Conservation (phyloP, 2,113 vertebrate genomes). For the Eudyptes chrysolophus region DNA sequence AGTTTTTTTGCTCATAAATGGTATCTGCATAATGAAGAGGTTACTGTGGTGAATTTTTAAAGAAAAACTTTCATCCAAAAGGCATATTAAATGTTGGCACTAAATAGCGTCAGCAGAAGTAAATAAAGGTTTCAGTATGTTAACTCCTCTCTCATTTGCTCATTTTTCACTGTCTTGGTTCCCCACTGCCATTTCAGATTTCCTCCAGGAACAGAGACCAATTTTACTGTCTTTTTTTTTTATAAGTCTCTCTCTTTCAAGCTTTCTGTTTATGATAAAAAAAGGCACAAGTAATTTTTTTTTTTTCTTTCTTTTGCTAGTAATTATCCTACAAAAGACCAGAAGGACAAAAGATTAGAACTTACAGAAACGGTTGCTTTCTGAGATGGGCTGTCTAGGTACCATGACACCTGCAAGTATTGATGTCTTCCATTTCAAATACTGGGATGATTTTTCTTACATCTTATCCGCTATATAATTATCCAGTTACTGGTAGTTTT, state of each 20-base stretch:
- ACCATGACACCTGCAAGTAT: neutral
- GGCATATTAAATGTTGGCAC: neutral
- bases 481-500: neutral
- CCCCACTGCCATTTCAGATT: neutral
- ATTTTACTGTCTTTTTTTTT: neutral
- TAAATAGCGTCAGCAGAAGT: neutral
- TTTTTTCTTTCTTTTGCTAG: neutral
- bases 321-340: neutral
- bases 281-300: neutral
- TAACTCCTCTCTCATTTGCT: neutral
- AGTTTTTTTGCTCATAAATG: neutral
- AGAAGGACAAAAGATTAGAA: neutral
- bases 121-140: neutral
- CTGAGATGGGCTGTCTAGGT: neutral
- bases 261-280: neutral
- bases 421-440: accelerated
- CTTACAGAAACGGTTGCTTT: neutral
- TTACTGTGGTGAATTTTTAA: neutral
- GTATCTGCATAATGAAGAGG: neutral
- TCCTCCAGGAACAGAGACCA: neutral
- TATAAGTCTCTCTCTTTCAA: neutral
- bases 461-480: neutral
- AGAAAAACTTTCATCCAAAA: neutral
- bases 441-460: neutral
- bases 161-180: neutral